Base-by-base conservation (phyloP, 2,888 invertebrate genomes). In the Linyphia triangularis region DNA sequence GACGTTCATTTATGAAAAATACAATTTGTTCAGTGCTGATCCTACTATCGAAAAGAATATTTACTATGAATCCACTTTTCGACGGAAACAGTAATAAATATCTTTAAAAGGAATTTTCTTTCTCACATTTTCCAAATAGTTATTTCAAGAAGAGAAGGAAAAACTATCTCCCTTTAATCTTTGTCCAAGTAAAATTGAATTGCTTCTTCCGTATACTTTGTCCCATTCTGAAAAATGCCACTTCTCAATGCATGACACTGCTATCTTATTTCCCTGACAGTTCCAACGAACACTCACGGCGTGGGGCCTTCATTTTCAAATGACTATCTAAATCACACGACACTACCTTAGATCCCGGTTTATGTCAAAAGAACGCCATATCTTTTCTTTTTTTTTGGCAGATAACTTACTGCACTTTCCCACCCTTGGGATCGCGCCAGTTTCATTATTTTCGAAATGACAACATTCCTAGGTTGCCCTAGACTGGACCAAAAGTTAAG, bases 221-320 rank as follows among this genome's bases (percentile, higher is more conserved):
- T 57, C 19, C 2, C 16, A 57, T 5, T 57, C 10, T 9, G 10
- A 19, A 59, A n/a, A 10, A 10, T 37, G 6, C 16, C 30, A 67
- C 37, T 67, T 37, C 33, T 28, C 19, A 24, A 22, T 22, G 13
- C 37, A n/a, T 26, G 13, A 24, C 28, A 22, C 61, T 19, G 37
- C 77, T 77, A 77, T 63, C 77, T 22, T 16, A 26, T 77, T 77
- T 24, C 37, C 61, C 22, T 61, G 75, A 77, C 75, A 61, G 75
- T 19, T 30, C 57, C 30, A 24, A 10, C 10, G 73, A 65, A 30
- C 65, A 13, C 61, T 13, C 77, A 5, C 63, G 5, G 63, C 61
- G 37, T 61, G 61, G 30, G 77, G 37, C 24, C 37, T 24, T 7
- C 33, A 67, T 28, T 28, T 24, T 33, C 13, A 33, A 75, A 75